Evolutionary conservation across 2,888 invertebrate genomes (phyloP), one percentile per base, ranked within the genome.

Genomic region (Dicyrtomina minuta): DNA sequence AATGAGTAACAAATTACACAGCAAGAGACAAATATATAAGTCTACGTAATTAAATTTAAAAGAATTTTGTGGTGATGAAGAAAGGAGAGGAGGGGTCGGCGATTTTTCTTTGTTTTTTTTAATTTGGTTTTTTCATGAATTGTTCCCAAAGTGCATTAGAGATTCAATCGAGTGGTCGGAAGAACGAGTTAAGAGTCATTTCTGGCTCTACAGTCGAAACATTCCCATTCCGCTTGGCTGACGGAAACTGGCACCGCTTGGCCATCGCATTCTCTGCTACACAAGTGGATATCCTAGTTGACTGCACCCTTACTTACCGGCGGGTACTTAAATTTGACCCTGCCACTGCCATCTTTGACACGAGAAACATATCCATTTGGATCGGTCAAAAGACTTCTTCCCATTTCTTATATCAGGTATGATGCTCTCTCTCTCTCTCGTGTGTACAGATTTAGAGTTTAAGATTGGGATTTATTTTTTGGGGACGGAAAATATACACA

Each of bases 91-190:
- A n/a, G n/a, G n/a, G n/a, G n/a, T n/a, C n/a, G n/a, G n/a, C n/a
- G n/a, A n/a, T n/a, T n/a, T n/a, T n/a, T n/a, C n/a, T n/a, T n/a
- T n/a, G n/a, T n/a, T n/a, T n/a, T n/a, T n/a, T n/a, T n/a, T n/a
- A n/a, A n/a, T n/a, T n/a, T n/a, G n/a, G n/a, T n/a, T 8, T 33
- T 33, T 33, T 8, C 8, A 33, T 33, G 33, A 33, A 33, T 33
- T 33, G 8, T 33, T 33, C 33, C 33, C 33, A 33, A 85, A 91
- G 93, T 86, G 92, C 91, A 85, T 86, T 93, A 85, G 93, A 94
- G 86, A 86, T 94, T 84, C 92, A 93, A 85, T 93, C 92, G 81
- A 92, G 91, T 84, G 93, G 93, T 78, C 87, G 92, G 75, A 89
- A 89, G 80, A 90, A 92, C 83, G 93, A 93, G 84, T 88, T 92